Conservation (phyloP, 2,888 invertebrate genomes). For the Chrysina gloriosa region DNA sequence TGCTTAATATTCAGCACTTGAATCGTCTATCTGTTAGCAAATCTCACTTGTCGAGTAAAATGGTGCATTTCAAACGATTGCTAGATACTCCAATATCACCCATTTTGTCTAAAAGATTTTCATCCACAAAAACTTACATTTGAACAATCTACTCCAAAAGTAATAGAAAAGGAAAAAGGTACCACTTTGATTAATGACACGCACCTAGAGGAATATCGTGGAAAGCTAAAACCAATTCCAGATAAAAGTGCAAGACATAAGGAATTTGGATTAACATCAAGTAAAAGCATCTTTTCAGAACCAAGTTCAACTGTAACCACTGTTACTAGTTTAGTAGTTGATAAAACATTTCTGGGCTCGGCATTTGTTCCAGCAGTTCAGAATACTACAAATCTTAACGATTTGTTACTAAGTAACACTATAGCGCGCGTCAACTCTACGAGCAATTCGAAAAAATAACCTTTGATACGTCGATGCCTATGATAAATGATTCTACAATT, state of each 20-base stretch:
- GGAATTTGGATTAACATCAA: not conserved
- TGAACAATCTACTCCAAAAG: conserved; percentile 53
- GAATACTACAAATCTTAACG: conserved; percentile 11
- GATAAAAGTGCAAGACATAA: not conserved
- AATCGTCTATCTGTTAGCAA: conserved; percentile 68
- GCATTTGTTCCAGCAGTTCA: conserved; percentile 45
- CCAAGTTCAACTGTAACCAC: not conserved
- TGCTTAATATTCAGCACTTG: conserved; percentile 68
- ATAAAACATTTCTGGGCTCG: conserved; percentile 32
- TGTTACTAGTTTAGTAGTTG: not conserved
- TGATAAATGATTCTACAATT: no score
- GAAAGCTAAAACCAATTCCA: not conserved
- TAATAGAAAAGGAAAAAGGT: not conserved
- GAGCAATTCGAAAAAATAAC: not conserved
- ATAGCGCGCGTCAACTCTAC: not conserved
- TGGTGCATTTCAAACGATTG: conserved; percentile 51
- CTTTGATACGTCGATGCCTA: no score
- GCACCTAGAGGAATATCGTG: not conserved
- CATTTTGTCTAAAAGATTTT: conserved; percentile 42
- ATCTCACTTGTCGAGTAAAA: conserved; percentile 59
- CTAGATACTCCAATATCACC: conserved; percentile 49
- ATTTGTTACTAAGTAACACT: conserved; percentile 32
- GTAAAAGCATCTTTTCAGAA: not conserved
- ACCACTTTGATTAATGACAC: not conserved
- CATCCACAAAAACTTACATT: conserved; percentile 46